A percentile compares a stretch with the other conserved stretches of the same genome.
phyloP scores from a whole-genome alignment of 2,113 vertebrate genomes.

The Corydoras sp. region DNA sequence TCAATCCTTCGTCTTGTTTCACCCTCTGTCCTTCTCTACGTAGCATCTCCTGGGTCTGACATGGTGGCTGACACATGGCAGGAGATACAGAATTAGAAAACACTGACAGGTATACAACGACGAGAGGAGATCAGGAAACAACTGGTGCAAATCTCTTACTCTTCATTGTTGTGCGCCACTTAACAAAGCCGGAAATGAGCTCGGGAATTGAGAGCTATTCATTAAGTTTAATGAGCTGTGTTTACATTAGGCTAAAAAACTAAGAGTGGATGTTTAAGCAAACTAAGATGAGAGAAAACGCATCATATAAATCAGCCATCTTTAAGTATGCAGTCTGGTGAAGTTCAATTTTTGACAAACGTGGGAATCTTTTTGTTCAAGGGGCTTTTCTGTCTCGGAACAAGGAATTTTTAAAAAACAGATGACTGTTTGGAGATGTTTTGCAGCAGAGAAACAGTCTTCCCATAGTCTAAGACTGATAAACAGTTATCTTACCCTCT shows the following conservation, averaged over 20 bases:
- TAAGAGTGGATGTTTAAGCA: constrained; percentile 54
- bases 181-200: background rate
- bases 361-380: constrained; percentile 29
- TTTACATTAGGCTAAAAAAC: constrained; percentile 1
- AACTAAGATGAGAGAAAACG: background rate
- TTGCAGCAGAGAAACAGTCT: constrained; percentile 49
- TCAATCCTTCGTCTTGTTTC: constrained; percentile 19
- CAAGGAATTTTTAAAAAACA: constrained; percentile 16
- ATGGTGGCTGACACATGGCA: constrained; percentile 63
- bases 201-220: too few species aligned
- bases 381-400: background rate
- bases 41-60: constrained; percentile 65
- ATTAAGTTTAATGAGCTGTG: background rate
- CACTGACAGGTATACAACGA: constrained; percentile 31
- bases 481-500: constrained; percentile 64
- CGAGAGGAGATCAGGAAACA: constrained; percentile 28
- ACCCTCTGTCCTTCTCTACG: constrained; percentile 45
- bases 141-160: background rate
- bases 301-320: constrained; percentile 18
- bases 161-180: constrained; percentile 2
- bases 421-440: constrained; percentile 34
- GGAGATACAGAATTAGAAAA: constrained; percentile 30
- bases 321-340: constrained; percentile 30
- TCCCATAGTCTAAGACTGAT: constrained; percentile 56
- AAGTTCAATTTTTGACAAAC: constrained; percentile 37